Percentiles rank a stretch among this genome's conserved stretches.
Conservation (phyloP, 2,888 invertebrate genomes). For the Melanostoma scalare region DNA sequence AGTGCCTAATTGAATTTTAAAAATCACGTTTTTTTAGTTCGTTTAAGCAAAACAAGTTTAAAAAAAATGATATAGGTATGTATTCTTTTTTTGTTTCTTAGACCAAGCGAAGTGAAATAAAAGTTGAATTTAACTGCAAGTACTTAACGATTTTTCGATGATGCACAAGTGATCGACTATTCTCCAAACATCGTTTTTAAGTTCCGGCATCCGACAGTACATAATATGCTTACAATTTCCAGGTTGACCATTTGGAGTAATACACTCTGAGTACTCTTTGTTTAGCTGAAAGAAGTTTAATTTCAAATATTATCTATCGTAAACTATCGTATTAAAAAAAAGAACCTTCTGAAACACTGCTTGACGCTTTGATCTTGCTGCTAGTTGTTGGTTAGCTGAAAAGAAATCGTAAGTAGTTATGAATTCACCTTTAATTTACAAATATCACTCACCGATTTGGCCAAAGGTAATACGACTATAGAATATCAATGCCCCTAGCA, state of each 20-base stretch:
- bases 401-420: conserved; percentile 75
- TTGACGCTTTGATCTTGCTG: conserved; percentile 33
- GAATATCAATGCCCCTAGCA: conserved; percentile 7
- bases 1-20: too few species aligned
- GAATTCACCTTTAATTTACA: conserved; percentile 6
- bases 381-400: conserved; percentile 77
- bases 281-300: conserved; percentile 78
- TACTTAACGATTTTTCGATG: conserved; percentile 85
- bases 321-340: too few species aligned
- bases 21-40: too few species aligned
- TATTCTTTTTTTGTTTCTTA: not conserved
- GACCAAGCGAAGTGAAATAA: not conserved
- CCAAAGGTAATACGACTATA: not conserved
- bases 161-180: conserved; percentile 88
- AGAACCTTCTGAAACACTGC: conserved; percentile 15
- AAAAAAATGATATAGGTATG: not conserved
- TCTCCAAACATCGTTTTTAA: conserved; percentile 84
- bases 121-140: conserved; percentile 58
- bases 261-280: conserved; percentile 84
- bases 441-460: conserved; percentile 34
- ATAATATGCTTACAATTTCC: conserved; percentile 87
- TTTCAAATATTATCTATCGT: not conserved
- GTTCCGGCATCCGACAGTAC: conserved; percentile 85
- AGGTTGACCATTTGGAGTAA: conserved; percentile 84
- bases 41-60: too few species aligned